phyloP scores from a whole-genome alignment of 2,888 invertebrate genomes.

The Tetrapedia diversipes region DNA sequence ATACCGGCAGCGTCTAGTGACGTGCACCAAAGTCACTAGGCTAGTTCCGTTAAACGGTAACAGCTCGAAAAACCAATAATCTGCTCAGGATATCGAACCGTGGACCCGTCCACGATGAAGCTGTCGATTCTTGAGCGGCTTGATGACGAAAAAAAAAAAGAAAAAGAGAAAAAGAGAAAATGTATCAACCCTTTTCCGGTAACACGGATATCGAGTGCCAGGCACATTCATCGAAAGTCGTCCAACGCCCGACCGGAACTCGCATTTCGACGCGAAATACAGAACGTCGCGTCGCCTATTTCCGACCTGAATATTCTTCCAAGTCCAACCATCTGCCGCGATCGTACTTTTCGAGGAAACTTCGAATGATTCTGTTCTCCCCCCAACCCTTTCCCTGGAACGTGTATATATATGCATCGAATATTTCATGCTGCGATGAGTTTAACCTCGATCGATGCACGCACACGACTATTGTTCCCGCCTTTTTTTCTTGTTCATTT shows the following conservation, averaged over 20 bases:
- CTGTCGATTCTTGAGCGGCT: neutral
- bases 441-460: neutral
- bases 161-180: neutral
- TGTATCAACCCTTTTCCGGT: neutral
- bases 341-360: constrained; percentile 3
- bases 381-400: too few species aligned
- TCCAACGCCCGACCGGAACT: neutral
- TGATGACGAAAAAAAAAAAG: neutral
- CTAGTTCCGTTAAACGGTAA: neutral
- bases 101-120: neutral
- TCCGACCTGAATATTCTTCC: constrained; percentile 35
- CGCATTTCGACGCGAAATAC: neutral
- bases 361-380: neutral
- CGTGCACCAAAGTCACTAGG: neutral
- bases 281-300: constrained; percentile 25
- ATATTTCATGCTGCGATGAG: neutral
- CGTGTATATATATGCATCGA: neutral
- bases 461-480: neutral
- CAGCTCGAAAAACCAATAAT: constrained; percentile 1
- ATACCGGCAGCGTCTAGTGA: too few species aligned
- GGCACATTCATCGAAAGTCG: neutral
- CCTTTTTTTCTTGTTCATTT: neutral
- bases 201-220: constrained; percentile 1
- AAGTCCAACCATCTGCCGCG: constrained; percentile 39
- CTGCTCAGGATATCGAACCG: neutral